Evolutionary conservation across 2,888 invertebrate genomes (phyloP).

Genomic region (Drosophila koepferae): DNA sequence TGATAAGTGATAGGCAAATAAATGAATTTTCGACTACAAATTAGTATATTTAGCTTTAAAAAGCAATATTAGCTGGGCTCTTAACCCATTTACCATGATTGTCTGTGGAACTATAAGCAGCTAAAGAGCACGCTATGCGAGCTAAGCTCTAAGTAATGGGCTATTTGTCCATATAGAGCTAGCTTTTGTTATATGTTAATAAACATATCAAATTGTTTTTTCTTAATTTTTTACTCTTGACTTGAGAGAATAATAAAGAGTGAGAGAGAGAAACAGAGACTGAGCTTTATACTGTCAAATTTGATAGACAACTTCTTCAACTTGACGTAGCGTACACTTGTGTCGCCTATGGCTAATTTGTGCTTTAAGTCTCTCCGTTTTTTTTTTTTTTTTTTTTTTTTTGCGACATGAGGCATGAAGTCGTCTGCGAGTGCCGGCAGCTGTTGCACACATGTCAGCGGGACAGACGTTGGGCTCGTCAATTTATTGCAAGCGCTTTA

Average conservation of each 20-base stretch:
- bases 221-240: too few species aligned
- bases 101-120: background rate
- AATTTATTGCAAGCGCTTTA: slow-evolving; percentile 60
- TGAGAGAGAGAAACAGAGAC: background rate
- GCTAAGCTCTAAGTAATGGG: background rate
- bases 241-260: too few species aligned
- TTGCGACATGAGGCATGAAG: slow-evolving; percentile 11
- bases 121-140: too few species aligned
- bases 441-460: slow-evolving; percentile 70
- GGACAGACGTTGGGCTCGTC: slow-evolving; percentile 41
- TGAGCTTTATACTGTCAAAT: background rate
- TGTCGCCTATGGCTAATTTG: slow-evolving; percentile 14
- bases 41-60: background rate
- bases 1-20: background rate
- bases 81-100: background rate
- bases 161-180: background rate
- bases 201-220: too few species aligned
- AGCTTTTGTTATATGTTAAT: too few species aligned
- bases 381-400: slow-evolving; percentile 9
- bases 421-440: slow-evolving; percentile 43
- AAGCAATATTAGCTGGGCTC: too few species aligned
- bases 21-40: background rate
- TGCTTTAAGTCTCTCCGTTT: slow-evolving; percentile 29
- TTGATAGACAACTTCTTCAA: background rate
- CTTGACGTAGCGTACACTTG: slow-evolving; percentile 2